phyloP scores from a whole-genome alignment of 2,888 invertebrate genomes.

The Mystacides longicornis region DNA sequence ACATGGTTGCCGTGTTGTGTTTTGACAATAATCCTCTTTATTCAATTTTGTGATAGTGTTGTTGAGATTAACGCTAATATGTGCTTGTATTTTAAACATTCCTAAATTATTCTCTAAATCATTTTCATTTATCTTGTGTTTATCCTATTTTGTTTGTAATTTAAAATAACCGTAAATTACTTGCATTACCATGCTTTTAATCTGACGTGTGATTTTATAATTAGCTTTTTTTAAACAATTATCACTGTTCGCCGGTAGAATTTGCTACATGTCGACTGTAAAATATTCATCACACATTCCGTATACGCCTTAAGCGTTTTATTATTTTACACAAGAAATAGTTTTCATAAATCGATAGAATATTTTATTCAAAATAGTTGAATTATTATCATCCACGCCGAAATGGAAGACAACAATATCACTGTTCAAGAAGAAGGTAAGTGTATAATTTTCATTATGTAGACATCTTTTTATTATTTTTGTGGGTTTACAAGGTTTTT shows the following conservation, averaged over 20 bases:
- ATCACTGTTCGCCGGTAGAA: not conserved
- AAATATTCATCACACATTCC: not conserved
- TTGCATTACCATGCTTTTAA: not conserved
- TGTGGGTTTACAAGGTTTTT: not conserved
- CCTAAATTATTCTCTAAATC: not conserved
- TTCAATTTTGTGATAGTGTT: not conserved
- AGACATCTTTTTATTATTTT: not conserved
- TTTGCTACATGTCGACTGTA: not conserved
- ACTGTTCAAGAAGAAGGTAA: not conserved
- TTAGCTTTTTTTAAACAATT: not conserved
- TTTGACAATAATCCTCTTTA: conserved; percentile 2
- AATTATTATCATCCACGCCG: not conserved
- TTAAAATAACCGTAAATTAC: not conserved
- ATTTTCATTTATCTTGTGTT: not conserved
- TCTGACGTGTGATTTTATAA: not conserved
- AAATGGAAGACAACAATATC: not conserved
- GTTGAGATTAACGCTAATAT: not conserved
- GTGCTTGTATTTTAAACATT: not conserved
- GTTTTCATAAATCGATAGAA: too few relatives aligned
- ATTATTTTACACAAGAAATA: too few relatives aligned
- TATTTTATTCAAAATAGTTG: not conserved
- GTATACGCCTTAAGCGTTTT: not conserved
- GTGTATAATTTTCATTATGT: not conserved
- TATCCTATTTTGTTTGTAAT: not conserved
- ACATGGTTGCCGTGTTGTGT: conserved; percentile 1